phyloP scores from a whole-genome alignment of 2,113 vertebrate genomes.

The Prunella fulvescens region DNA sequence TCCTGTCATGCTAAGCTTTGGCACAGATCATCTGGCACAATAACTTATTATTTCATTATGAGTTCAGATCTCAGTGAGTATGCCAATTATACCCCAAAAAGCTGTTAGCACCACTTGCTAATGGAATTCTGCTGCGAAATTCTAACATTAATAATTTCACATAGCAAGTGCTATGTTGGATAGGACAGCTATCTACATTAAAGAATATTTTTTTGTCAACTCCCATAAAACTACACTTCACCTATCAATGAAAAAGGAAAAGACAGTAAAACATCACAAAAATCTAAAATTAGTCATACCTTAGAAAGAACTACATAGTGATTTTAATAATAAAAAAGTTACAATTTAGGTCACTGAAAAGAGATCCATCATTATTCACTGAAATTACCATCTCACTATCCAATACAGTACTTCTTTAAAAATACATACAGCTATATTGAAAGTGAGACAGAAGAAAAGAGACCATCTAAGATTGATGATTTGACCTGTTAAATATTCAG shows the following conservation, averaged over 20 bases:
- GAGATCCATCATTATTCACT: conserved; percentile 67
- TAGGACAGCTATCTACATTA: neutral
- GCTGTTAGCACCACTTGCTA: neutral
- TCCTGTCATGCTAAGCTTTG: neutral
- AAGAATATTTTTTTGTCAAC: neutral
- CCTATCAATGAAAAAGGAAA: neutral
- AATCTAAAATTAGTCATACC: conserved; percentile 67
- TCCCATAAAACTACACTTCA: conserved; percentile 47
- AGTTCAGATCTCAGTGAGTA: neutral
- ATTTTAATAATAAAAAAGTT: conserved; percentile 63
- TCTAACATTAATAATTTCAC: neutral
- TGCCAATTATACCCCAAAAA: conserved; percentile 2
- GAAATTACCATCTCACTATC: conserved; percentile 64
- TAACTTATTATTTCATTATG: neutral
- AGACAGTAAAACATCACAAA: conserved; percentile 38
- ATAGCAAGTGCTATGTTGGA: neutral
- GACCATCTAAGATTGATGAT: conserved; percentile 56
- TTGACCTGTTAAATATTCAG: conserved; percentile 72
- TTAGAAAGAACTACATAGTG: conserved; percentile 44
- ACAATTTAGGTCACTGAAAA: conserved; percentile 48
- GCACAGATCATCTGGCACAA: neutral
- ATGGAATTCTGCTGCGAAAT: conserved; percentile 4
- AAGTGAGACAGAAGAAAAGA: conserved; percentile 35
- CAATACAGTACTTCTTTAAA: conserved; percentile 71
- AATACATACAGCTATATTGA: conserved; percentile 59